Evolutionary conservation across 2,113 vertebrate species (phyloP).

Genomic region (Psephotus haematonotus): DNA sequence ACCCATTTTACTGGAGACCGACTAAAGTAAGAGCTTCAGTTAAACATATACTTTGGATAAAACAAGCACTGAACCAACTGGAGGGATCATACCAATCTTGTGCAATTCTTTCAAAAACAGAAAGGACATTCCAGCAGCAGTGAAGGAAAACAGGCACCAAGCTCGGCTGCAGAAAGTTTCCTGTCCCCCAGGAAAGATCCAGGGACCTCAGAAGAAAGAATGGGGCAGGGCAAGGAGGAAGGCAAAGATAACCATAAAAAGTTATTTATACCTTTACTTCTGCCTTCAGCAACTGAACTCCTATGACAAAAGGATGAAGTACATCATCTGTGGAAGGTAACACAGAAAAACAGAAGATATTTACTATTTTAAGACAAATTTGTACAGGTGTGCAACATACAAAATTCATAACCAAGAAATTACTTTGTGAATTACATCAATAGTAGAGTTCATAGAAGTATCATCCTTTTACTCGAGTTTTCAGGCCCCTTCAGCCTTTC

Average conservation of each 20-base stretch:
- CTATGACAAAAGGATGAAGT: constrained; percentile 32
- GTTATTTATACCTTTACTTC: constrained; percentile 4
- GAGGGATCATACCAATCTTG: fast-evolving
- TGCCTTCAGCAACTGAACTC: background rate
- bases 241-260: background rate
- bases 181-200: background rate
- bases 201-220: background rate
- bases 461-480: background rate
- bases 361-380: background rate
- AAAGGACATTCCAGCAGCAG: background rate
- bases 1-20: background rate
- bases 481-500: background rate
- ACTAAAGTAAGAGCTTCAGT: background rate
- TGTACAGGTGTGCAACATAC: background rate
- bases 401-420: background rate
- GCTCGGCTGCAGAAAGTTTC: fast-evolving
- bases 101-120: background rate
- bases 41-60: background rate
- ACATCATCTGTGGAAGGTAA: constrained; percentile 47
- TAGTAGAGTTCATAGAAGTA: background rate
- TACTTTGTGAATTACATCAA: background rate
- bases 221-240: background rate
- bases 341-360: background rate
- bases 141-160: background rate
- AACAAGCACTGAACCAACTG: background rate